Evolutionary conservation across 2,797 vertebrate genomes (phyloP).

Genomic region (Hybognathus amarus): DNA sequence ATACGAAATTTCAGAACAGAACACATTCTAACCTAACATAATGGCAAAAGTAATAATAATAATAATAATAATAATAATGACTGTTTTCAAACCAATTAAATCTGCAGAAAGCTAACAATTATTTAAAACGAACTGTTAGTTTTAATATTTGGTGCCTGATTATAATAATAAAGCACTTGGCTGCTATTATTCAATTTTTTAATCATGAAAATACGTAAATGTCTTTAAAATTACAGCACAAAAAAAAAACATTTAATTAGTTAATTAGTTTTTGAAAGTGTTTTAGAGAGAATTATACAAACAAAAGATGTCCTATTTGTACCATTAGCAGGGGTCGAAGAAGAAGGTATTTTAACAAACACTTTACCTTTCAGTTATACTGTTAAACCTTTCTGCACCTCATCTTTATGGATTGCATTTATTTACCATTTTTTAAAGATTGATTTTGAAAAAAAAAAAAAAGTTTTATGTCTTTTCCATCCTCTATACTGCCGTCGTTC

Average conservation of each 20-base stretch:
- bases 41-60: neutral
- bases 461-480: neutral
- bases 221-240: neutral
- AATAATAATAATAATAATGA: neutral
- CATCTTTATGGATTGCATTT: neutral
- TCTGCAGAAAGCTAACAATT: neutral
- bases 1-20: neutral
- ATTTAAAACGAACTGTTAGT: neutral
- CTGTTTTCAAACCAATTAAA: neutral
- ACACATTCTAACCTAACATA: neutral
- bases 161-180: neutral
- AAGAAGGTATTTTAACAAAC: neutral
- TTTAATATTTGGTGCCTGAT: neutral
- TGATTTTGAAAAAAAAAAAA: neutral
- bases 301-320: neutral
- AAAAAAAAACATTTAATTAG: neutral
- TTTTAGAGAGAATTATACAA: neutral
- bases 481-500: neutral
- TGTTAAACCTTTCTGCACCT: neutral
- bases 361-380: neutral
- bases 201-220: neutral
- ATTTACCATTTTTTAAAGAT: constrained; percentile 9
- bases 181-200: neutral
- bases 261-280: neutral
- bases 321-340: too few species aligned